These are phyloP conservation scores for Phrynosoma platyrhinos DNA, from an alignment of 2,113 vertebrate species.

Conservation along the genomic window DNA sequence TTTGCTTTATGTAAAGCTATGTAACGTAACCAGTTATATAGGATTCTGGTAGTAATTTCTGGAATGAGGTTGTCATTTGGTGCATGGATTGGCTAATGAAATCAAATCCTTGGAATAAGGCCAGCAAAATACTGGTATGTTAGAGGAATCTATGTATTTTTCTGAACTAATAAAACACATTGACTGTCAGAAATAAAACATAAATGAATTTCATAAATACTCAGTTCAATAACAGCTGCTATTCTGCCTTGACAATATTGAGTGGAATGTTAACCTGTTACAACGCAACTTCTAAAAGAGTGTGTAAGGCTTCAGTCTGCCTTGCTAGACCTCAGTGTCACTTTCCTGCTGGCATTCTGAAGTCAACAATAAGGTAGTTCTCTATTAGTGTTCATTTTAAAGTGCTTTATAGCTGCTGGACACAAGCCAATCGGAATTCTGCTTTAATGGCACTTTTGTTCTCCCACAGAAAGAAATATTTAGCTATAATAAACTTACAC, in stretches of 20 bases:
- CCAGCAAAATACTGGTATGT: neutral
- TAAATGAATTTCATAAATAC: slow-evolving; percentile 79
- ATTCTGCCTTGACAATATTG: slow-evolving; percentile 59
- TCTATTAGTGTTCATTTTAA: slow-evolving; percentile 75
- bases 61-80: too few species aligned
- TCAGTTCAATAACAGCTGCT: slow-evolving; percentile 76
- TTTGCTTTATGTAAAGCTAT: too few species aligned
- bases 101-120: too few species aligned
- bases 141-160: neutral
- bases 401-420: slow-evolving; percentile 71
- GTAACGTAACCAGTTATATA: too few species aligned
- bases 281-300: slow-evolving; percentile 75
- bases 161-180: neutral
- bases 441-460: slow-evolving; percentile 56
- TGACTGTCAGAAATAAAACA: slow-evolving; percentile 8
- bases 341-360: slow-evolving; percentile 77
- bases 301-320: slow-evolving; percentile 39
- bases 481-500: slow-evolving; percentile 55
- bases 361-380: slow-evolving; percentile 74
- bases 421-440: slow-evolving; percentile 59
- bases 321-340: slow-evolving; percentile 71
- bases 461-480: slow-evolving; percentile 67
- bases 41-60: too few species aligned
- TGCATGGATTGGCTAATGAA: too few species aligned
- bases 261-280: slow-evolving; percentile 69